These are phyloP conservation scores for Candoia aspera DNA, from an alignment of 2,113 vertebrate genomes.

Conservation along the genomic window DNA sequence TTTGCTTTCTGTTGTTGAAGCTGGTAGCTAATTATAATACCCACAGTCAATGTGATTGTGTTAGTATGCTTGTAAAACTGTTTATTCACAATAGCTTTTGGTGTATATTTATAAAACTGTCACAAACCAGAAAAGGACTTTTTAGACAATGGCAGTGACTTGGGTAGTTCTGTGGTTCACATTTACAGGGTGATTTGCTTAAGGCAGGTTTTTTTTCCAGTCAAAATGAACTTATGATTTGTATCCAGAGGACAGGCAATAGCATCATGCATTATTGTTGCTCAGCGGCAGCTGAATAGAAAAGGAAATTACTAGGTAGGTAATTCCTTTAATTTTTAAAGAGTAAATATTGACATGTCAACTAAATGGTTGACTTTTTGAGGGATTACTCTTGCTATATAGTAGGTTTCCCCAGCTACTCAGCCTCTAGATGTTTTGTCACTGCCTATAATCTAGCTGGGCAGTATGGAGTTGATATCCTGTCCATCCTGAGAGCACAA, in stretches of 20 bases:
- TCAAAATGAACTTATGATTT: constrained; percentile 5
- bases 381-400: neutral
- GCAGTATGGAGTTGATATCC: neutral
- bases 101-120: neutral
- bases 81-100: neutral
- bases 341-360: neutral
- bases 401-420: neutral
- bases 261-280: constrained; percentile 12
- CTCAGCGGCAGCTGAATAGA: constrained; percentile 30
- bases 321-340: neutral
- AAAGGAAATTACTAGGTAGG: neutral
- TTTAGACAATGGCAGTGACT: neutral
- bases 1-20: too few species aligned
- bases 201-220: neutral
- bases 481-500: neutral
- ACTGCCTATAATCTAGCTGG: neutral
- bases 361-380: neutral
- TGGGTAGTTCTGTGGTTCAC: neutral
- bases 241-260: fast-evolving
- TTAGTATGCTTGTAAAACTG: too few species aligned
- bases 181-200: neutral
- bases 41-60: too few species aligned
- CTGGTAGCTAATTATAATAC: too few species aligned
- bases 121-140: neutral
- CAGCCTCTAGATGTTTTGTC: neutral